Base-by-base conservation (phyloP, 2,888 invertebrate species). In the Clepsis dumicolana region DNA sequence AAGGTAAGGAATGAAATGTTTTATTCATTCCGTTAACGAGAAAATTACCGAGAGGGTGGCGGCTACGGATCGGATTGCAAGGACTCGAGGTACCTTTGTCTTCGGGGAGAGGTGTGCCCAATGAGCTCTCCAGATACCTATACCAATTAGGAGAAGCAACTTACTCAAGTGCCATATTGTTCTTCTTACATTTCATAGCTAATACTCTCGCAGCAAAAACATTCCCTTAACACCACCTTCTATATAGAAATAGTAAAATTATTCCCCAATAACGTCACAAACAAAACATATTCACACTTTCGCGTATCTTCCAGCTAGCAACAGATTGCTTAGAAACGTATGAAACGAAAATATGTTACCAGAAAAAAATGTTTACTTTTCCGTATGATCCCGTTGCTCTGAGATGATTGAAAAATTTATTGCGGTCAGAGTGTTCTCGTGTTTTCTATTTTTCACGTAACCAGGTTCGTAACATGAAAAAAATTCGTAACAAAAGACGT, bases 11-110 rank as follows among this genome's bases (percentile, higher is more conserved):
- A 92, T 92, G 87, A 91, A 93, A 93, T 93, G 92, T 93, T 93
- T 93, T 93, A 93, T 93, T 93, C 93, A 92, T 93, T 88, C 87
- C 87, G 89, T 90, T 93, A 93, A 92, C 92, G 91, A 92, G 92
- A 88, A 91, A 92, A 93, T 93, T 91, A 91, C 92, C 86, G 89
- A 88, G 90, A 88, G 91, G 84, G 88, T 85, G 84, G 85, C 73
- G 73, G 81, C 77, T 80, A 78, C 79, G 86, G 91, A 92, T 93
- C 91, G 88, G 88, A 92, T 92, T 92, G 92, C 92, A 90, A 86
- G 88, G 88, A 88, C 88, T 84, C 85, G 78, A 81, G 80, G 85
- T 85, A 88, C 88, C 91, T 90, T 90, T 90, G 90, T 89, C 90
- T 91, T 90, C 84, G 78, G 88, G 87, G 89, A 88, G 86, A 87